Evolutionary conservation across 2,797 vertebrate genomes (phyloP).

Genomic region (Synanceia verrucosa): DNA sequence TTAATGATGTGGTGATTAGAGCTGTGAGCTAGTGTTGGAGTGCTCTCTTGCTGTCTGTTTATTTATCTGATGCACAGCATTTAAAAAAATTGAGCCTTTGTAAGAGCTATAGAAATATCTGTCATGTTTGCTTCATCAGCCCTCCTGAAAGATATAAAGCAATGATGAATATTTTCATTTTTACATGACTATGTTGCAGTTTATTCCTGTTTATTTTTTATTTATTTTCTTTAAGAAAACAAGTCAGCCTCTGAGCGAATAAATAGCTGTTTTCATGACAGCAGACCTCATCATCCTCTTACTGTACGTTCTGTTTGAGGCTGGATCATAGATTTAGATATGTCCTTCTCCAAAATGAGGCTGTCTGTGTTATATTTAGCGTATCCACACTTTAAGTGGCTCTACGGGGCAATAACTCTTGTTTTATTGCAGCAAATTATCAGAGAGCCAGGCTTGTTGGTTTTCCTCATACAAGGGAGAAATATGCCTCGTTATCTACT

Average conservation of each 20-base stretch:
- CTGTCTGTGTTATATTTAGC: conserved; percentile 61
- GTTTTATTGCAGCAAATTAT: conserved; percentile 64
- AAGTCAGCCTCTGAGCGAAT: not conserved
- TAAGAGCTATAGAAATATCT: not conserved
- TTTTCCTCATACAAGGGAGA: conserved; percentile 33
- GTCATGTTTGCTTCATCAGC: not conserved
- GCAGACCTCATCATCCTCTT: not conserved
- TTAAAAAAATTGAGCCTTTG: too few relatives aligned
- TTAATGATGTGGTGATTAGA: too few relatives aligned
- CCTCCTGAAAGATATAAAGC: not conserved
- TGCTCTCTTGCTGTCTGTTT: too few relatives aligned
- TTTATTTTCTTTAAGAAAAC: not conserved
- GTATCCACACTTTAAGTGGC: conserved; percentile 48
- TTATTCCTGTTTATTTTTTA: not conserved
- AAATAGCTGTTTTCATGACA: not conserved
- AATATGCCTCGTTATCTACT: conserved; percentile 35
- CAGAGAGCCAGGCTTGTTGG: conserved; percentile 47
- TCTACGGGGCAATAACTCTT: conserved; percentile 62
- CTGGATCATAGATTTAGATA: conserved; percentile 38
- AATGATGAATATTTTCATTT: not conserved
- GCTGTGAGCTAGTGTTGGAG: too few relatives aligned
- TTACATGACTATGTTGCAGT: not conserved
- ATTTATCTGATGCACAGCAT: too few relatives aligned
- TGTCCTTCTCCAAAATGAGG: conserved; percentile 42
- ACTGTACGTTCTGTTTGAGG: not conserved